These are phyloP conservation scores for Oreochromis aureus DNA, from an alignment of 2,113 vertebrate genomes.

Conservation along the genomic window DNA sequence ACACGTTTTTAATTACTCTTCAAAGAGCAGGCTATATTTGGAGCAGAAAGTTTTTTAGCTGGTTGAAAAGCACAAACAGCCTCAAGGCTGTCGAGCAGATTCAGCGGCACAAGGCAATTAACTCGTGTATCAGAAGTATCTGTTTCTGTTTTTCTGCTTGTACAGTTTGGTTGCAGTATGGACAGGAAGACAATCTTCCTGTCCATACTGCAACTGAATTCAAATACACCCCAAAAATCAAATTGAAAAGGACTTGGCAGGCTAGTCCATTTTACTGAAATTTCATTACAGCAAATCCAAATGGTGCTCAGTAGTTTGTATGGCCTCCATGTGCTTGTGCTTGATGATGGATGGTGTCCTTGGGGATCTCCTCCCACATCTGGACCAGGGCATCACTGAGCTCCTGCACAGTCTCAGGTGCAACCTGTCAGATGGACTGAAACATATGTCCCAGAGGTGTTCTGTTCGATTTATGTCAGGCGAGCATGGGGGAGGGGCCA, in stretches of 20 bases:
- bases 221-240: background rate
- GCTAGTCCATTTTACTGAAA: background rate
- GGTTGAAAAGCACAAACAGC: background rate
- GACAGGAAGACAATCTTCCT: background rate
- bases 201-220: background rate
- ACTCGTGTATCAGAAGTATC: background rate
- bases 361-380: background rate
- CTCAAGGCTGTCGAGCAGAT: background rate
- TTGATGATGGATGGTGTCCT: background rate
- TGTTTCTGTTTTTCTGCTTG: background rate
- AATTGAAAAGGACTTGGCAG: background rate
- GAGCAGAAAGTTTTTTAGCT: slow-evolving; percentile 16
- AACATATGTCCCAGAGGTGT: background rate
- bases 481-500: background rate
- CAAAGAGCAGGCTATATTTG: slow-evolving; percentile 17
- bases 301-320: background rate
- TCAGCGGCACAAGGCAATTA: slow-evolving; percentile 8
- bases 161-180: background rate
- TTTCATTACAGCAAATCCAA: background rate
- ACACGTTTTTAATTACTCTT: slow-evolving; percentile 44
- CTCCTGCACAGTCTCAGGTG: background rate
- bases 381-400: background rate
- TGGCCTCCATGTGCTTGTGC: background rate
- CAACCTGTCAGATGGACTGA: background rate
- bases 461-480: background rate